Percentiles rank a stretch among this genome's conserved stretches.
These are phyloP conservation scores for Dendrocopos noguchii DNA, from an alignment of 2,113 vertebrate species.

Conservation along the genomic window DNA sequence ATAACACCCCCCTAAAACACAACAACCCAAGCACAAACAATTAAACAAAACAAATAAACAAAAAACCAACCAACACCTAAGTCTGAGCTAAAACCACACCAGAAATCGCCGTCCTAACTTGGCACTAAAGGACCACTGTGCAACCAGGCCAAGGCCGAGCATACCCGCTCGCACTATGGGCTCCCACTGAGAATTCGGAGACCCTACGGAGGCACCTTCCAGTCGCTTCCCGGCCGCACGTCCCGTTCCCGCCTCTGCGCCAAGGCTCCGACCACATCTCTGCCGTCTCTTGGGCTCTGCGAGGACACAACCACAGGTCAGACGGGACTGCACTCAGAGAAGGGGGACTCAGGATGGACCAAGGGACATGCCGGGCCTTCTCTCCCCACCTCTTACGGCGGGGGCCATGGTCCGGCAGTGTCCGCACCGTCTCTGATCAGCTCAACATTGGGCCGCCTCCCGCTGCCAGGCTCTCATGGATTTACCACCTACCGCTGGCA, in stretches of 20 bases:
- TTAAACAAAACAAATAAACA: too few species aligned
- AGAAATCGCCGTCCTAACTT: not conserved
- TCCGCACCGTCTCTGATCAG: too few species aligned
- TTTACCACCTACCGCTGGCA: too few species aligned
- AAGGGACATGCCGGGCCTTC: too few species aligned
- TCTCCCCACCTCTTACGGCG: too few species aligned
- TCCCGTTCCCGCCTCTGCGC: not conserved
- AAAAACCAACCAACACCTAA: not conserved
- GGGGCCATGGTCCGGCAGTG: too few species aligned
- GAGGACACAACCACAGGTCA: constrained; percentile 3
- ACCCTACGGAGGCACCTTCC: not conserved
- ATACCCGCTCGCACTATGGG: not conserved
- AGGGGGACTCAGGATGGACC: not conserved
- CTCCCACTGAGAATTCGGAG: not conserved
- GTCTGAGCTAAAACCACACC: not conserved
- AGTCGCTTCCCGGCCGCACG: not conserved
- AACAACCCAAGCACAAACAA: too few species aligned
- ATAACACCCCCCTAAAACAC: too few species aligned
- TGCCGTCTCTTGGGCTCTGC: not conserved
- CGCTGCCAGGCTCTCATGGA: too few species aligned
- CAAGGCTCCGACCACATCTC: not conserved
- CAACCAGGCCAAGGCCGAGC: not conserved
- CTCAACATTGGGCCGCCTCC: too few species aligned
- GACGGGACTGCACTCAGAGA: not conserved
- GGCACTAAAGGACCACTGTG: not conserved